These are phyloP conservation scores for Anthoscopus minutus DNA, from an alignment of 2,113 vertebrate genomes.

Conservation along the genomic window DNA sequence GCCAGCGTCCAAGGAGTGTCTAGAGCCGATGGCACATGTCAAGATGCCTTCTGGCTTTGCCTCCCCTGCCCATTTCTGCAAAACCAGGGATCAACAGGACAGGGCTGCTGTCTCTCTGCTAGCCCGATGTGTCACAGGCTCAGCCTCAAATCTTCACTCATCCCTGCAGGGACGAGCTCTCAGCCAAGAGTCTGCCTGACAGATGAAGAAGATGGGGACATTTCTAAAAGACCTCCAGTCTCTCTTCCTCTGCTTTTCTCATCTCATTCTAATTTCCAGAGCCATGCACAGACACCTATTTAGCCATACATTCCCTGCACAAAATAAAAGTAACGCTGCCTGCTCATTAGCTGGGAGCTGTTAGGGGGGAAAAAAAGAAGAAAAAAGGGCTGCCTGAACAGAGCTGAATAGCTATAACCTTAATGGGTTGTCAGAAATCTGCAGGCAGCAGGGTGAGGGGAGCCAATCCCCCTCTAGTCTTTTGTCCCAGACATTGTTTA, in stretches of 20 bases:
- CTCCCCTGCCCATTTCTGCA: background rate
- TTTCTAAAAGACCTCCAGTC: background rate
- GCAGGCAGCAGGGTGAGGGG: conserved; percentile 50
- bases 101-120: background rate
- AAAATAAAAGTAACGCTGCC: conserved; percentile 37
- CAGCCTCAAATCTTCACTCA: background rate
- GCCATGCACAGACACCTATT: background rate
- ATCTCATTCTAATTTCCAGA: background rate
- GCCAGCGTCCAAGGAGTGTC: background rate
- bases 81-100: background rate
- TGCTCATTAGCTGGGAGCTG: conserved; percentile 47
- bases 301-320: background rate
- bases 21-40: background rate
- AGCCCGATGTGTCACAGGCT: rapidly evolving
- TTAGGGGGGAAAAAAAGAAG: background rate
- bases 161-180: background rate
- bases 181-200: background rate
- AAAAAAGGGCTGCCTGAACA: conserved; percentile 37
- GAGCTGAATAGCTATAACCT: conserved; percentile 60
- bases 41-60: background rate
- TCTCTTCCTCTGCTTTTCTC: background rate
- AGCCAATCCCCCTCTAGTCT: conserved; percentile 50
- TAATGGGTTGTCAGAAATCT: conserved; percentile 63
- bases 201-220: background rate
- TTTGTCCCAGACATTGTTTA: conserved; percentile 59